A percentile compares a stretch with the other conserved stretches of the same genome.
phyloP scores from a whole-genome alignment of 2,113 vertebrate species.

The Lepus americanus region DNA sequence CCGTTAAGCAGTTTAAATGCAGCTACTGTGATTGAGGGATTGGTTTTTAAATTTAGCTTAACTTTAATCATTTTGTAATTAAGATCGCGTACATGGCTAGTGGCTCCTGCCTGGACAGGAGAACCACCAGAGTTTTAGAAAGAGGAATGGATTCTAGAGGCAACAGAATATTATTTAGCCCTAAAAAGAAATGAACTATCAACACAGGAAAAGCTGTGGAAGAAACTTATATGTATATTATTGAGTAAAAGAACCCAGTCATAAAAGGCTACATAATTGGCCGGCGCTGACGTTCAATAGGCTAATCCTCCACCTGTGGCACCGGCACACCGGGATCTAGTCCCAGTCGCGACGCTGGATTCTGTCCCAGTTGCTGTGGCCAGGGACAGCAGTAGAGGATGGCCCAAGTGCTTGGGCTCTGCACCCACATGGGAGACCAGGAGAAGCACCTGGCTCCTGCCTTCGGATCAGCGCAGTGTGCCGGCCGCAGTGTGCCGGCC shows the following conservation, averaged over 20 bases:
- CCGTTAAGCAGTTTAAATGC: background rate
- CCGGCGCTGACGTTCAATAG: too few relatives aligned
- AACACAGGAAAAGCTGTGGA: background rate
- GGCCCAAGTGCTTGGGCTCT: too few relatives aligned
- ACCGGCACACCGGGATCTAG: too few relatives aligned
- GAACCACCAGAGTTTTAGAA: slow-evolving; percentile 6
- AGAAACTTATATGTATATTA: background rate
- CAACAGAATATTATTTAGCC: background rate
- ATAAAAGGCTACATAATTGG: background rate
- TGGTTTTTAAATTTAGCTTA: background rate
- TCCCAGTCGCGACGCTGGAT: too few relatives aligned
- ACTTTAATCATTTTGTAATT: slow-evolving; percentile 41
- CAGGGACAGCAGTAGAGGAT: too few relatives aligned
- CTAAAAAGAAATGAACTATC: slow-evolving; percentile 19
- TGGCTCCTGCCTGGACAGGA: background rate
- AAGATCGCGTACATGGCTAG: background rate
- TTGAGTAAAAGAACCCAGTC: background rate
- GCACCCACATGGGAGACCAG: too few relatives aligned
- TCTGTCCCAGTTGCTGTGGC: too few relatives aligned
- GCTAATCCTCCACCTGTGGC: too few relatives aligned
- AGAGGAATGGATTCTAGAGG: background rate
- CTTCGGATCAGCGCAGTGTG: too few relatives aligned
- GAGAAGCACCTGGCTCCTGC: too few relatives aligned
- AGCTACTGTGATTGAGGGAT: background rate
- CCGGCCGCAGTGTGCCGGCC: too few relatives aligned